A percentile compares a stretch with the other conserved stretches of the same genome.
phyloP scores from a whole-genome alignment of 2,113 vertebrate species.

The Fulica atra region DNA sequence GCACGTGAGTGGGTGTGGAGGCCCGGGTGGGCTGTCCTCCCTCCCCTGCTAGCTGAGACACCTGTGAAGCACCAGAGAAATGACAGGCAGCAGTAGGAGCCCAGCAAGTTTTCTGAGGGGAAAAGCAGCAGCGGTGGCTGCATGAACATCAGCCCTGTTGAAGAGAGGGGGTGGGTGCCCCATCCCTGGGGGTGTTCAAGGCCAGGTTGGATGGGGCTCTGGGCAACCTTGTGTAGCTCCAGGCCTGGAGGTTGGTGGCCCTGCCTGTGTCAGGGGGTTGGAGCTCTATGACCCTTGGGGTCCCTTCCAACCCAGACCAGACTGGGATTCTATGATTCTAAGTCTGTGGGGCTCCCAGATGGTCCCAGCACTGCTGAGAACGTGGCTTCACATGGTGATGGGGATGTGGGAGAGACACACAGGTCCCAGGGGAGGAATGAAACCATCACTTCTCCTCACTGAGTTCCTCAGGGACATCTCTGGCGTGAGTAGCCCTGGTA shows the following conservation, averaged over 20 bases:
- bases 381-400: fast-evolving
- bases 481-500: not conserved
- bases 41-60: not conserved
- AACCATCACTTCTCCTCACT: not conserved
- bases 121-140: not conserved
- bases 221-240: no score
- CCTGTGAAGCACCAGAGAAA: not conserved
- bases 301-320: no score
- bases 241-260: no score
- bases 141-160: not conserved
- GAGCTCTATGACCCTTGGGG: no score
- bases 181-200: no score
- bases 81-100: not conserved
- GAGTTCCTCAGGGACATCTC: fast-evolving
- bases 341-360: not conserved
- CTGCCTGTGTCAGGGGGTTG: no score
- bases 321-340: no score
- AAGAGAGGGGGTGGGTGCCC: not conserved
- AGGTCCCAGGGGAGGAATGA: not conserved
- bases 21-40: not conserved
- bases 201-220: no score
- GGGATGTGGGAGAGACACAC: not conserved
- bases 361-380: not conserved
- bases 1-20: fast-evolving
- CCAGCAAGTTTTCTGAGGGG: not conserved